A percentile compares a stretch with the other conserved stretches of the same genome.
Evolutionary conservation across 1,140 invertebrate species (phyloP).

Genomic region (Solen grandis): DNA sequence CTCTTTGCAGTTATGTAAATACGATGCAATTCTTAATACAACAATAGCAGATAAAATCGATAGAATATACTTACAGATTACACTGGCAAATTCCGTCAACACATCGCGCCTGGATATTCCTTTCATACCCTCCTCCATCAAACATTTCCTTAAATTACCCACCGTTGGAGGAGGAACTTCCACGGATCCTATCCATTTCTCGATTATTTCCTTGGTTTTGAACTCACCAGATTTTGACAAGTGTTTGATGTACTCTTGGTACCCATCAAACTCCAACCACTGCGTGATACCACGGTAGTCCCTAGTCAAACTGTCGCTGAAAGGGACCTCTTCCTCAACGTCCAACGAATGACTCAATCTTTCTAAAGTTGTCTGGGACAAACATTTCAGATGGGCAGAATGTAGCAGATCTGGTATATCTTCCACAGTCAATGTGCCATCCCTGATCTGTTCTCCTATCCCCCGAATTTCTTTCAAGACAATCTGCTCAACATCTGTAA

Average conservation of each 20-base stretch:
- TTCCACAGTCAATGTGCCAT: too few species aligned
- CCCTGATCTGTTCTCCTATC: too few species aligned
- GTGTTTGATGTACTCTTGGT: slow-evolving; percentile 15
- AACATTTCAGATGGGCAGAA: slow-evolving; percentile 18
- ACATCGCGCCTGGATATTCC: too few species aligned
- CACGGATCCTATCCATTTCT: slow-evolving; percentile 23
- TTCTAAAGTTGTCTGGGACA: slow-evolving; percentile 8
- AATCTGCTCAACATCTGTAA: too few species aligned
- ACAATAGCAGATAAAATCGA: too few species aligned
- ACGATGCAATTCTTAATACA: too few species aligned
- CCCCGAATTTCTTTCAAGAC: too few species aligned
- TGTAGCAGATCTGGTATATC: slow-evolving; percentile 14
- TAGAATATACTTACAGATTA: too few species aligned
- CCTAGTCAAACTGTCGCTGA: background rate
- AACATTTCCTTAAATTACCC: slow-evolving; percentile 20
- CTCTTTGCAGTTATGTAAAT: too few species aligned
- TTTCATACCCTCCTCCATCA: slow-evolving; percentile 7
- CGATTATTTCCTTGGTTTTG: slow-evolving; percentile 22
- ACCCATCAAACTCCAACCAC: slow-evolving; percentile 7
- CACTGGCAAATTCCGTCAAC: too few species aligned
- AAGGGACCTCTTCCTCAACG: slow-evolving; percentile 1
- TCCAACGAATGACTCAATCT: slow-evolving; percentile 23
- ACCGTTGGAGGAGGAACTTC: slow-evolving; percentile 17
- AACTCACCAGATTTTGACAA: background rate
- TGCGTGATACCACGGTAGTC: slow-evolving; percentile 38